These are phyloP conservation scores for Platycnemis pennipes DNA, from an alignment of 2,888 invertebrate genomes.

Conservation along the genomic window DNA sequence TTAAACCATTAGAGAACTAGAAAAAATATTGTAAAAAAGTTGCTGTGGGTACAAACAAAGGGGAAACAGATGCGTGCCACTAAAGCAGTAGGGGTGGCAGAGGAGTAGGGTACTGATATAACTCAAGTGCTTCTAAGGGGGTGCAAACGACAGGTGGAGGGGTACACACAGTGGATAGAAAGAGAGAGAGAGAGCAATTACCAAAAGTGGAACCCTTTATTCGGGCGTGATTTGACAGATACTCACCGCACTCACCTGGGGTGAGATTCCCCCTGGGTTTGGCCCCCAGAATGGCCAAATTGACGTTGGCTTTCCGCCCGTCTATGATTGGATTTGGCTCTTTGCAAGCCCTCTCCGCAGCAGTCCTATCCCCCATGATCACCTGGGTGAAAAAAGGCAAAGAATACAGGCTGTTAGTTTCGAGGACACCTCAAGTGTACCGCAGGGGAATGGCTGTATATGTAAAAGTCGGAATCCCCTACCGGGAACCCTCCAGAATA, in stretches of 20 bases:
- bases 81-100: neutral
- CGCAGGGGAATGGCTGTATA: too few species aligned
- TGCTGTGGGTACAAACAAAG: neutral
- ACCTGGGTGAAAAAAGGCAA: slow-evolving; percentile 84
- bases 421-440: neutral
- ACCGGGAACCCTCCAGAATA: too few species aligned
- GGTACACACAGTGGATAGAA: neutral
- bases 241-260: slow-evolving; percentile 83
- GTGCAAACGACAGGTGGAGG: neutral
- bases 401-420: neutral
- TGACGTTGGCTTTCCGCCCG: slow-evolving; percentile 98
- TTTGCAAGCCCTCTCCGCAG: slow-evolving; percentile 97
- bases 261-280: slow-evolving; percentile 95
- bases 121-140: neutral
- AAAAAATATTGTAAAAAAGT: too few species aligned
- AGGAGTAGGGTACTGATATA: neutral
- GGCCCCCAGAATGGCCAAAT: slow-evolving; percentile 97
- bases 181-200: neutral
- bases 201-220: neutral
- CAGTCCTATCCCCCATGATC: slow-evolving; percentile 97
- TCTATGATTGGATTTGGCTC: slow-evolving; percentile 99
- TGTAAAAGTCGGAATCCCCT: too few species aligned
- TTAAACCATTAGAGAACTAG: too few species aligned
- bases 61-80: neutral
- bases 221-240: neutral